Base-by-base conservation (phyloP, 2,797 vertebrate genomes). In the Jordanella pulchra region DNA sequence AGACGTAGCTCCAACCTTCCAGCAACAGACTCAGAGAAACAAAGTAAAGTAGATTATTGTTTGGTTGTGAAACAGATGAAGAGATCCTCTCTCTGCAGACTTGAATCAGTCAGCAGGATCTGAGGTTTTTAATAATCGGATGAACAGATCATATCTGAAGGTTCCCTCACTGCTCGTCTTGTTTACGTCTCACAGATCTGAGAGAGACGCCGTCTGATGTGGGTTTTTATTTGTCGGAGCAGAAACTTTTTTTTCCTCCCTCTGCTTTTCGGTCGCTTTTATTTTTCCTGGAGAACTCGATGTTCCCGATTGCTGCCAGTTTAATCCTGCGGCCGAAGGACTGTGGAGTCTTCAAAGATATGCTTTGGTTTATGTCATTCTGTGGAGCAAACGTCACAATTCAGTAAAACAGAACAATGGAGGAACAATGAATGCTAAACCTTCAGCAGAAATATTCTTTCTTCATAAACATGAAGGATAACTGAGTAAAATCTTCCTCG, bases 141-240 rank as follows among this genome's bases (percentile, higher is more conserved):
- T 32, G 65, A 54, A 74, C 64, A 61, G 81, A 72, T 69, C 44
- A 45, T 2, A 4, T 60, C 68, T 2, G 27, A 21, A 58, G 30
- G 28, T 58, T 67, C 81, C 63, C 65, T 50, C 0, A 39, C 13
- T n/a, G 35, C 27, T 47, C 67, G 0, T 30, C 3, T 50, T 84
- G 84, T 81, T 79, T 68, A 71, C 6, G 73, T 86, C 78, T 86
- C 67, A 0, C n/a, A 27, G 65, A 32, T 23, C 53, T 17, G 51
- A 73, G 27, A 9, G 7, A 64, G 47, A 58, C 65, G 32, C 32
- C 11, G 7, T 45, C 76, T 78, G 72, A 82, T 86, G 79, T 80
- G 79, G 84, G 21, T 73, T 61, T 63, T n/a, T 64, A 63, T 73
- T 28, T 69, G 67, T 9, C 7, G 50, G 9, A n/a, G 50, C 50